Base-by-base conservation (phyloP, 2,113 vertebrate genomes). In the Seriola quinqueradiata region DNA sequence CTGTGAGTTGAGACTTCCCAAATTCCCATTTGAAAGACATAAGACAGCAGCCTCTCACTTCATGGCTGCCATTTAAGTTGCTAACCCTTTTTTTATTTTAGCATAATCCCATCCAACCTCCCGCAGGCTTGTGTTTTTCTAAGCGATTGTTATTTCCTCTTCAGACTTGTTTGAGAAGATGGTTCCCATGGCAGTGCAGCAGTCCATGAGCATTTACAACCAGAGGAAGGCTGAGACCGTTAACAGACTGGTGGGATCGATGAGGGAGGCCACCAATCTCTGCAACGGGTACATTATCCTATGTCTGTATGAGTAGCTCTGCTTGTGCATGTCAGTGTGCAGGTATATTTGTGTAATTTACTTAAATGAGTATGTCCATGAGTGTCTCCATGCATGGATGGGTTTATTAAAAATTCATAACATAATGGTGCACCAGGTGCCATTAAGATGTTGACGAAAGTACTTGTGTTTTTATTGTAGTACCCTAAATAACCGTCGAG, bases 101-200 rank as follows among this genome's bases (percentile, higher is more conserved):
- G 19, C 9, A 54, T 8, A 54, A 23, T 23, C 13, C 21, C 5
- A 19, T 66, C 17, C 8, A 44, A 66, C 7, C 34, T 4, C 40
- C 28, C 44, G 17, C 3, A 19, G 36, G 2, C 9, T 23, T 46
- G 0, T 52, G 40, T 59, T 32, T 78, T 61, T 64, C 23, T 10
- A 61, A 70, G 16, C 21, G 79, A 21, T 19, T 57, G 38, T 42
- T 42, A 16, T 28, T 44, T 36, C 64, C 23, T 77, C 42, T 36
- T 13, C 75, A 97, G 98, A 99, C 87, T 85, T 99, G 71, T 99
- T 99, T 96, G 98, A 98, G 95, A 99, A 98, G 94, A 99, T 99
- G 98, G 97, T 99, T 58, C 98, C 98, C 14, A 93, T 99, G 94
- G 96, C 96, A 9, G 97, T 99, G 66, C 97, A 99, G 90, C 97